Base-by-base conservation (phyloP, 2,888 invertebrate genomes). In the Nebria salina region DNA sequence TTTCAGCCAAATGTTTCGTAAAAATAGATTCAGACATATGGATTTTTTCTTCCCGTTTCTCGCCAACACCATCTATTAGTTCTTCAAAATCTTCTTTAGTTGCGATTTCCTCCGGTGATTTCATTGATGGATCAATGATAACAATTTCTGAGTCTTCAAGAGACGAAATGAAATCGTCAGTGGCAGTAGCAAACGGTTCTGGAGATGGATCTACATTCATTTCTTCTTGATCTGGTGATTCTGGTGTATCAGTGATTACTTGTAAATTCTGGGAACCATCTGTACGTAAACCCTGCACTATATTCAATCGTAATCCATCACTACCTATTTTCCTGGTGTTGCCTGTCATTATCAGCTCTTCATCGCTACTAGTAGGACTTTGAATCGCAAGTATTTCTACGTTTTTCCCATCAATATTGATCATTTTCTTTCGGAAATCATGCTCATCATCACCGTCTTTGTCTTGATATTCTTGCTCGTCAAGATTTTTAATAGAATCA, bases 1-100 rank as follows among this genome's bases (percentile, higher is more conserved):
- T 88, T 78, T 89, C 88, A 66, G 86, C 86, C 34, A 88, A 86
- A 75, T 87, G 88, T 83, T 87, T 87, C 1, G 87, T 83, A 65
- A 85, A 85, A 11, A 85, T 84, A 20, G 86, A 82, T 72, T 88
- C 87, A 11, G 86, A 85, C 82, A 88, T 88, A 43, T 87, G 83
- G 9, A 87, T 84, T 82, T 88, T 87, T 65, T 92, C 92, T 83
- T 92, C 91, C 0, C 91, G 90, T 82, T 91, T 91, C 0, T 92
- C 92, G 83, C 92, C 91, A 84, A 93, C 93, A 84, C 92, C 91
- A 83, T 93, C 93, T 65, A 93, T 93, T 25, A 93, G 87, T 83
- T 93, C 92, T 85, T 93, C 93, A 84, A 93, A 93, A 86, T 93
- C 93, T 87, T 93, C 93, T 83, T 92, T 92, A 0, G 93, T 93